Evolutionary conservation across 2,888 invertebrate genomes (phyloP), one percentile per base, ranked within the genome.

Genomic region (Leptinotarsa haldemani): DNA sequence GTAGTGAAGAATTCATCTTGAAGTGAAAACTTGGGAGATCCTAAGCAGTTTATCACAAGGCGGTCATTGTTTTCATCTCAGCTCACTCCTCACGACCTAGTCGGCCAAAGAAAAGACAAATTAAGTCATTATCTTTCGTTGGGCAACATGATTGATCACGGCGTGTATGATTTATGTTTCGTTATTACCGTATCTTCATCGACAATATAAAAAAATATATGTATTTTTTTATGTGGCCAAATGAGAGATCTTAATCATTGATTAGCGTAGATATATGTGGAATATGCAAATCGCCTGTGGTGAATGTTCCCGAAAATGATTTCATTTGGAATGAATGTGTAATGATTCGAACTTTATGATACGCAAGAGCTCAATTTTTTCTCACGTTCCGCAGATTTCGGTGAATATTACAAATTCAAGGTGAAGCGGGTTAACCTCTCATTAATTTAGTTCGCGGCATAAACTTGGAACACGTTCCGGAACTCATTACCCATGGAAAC

Each of bases 51-150:
- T 77, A 79, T 79, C 80, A 82, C 78, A 82, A 81, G 75, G 79
- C 80, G 79, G 78, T 78, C 82, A 82, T 82, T 82, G 82, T 82
- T 80, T 80, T 74, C 75, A 76, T 78, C 79, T 77, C 75, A 69
- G 72, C 75, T 73, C 66, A 74, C 68, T 65, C 75, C 70, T 79
- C 80, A 81, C 80, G 80, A 81, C 78, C 79, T 70, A 63, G 30
- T 68, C 71, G 74, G 69, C 74, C 74, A 75, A 76, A 77, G 78
- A 77, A 78, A 81, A 82, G 80, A 81, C 81, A 82, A 83, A 84
- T 84, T 84, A 84, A 84, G 84, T 82, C 83, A 84, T 84, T 84
- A 84, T 81, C 81, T 80, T 82, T 78, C 83, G 80, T 81, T 82
- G 79, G 79, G 72, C 74, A 79, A 80, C 80, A 77, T 83, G 84